Conservation (phyloP, 2,113 vertebrate species). For the Galbula dea region DNA sequence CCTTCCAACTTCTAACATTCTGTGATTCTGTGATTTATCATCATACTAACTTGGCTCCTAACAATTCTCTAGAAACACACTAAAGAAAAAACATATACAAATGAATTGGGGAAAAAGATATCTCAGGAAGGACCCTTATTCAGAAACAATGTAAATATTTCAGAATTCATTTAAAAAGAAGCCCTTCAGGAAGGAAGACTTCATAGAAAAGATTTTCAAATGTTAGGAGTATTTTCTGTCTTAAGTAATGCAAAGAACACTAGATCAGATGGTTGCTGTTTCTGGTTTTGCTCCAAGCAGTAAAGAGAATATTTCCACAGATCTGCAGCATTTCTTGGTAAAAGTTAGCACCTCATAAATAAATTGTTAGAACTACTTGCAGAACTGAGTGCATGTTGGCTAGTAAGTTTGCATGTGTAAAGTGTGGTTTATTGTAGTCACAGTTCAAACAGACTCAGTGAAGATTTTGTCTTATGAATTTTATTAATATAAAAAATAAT, state of each 20-base stretch:
- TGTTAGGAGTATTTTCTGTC: not conserved
- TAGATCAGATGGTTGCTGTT: not conserved
- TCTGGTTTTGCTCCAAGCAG: not conserved
- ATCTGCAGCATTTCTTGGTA: not conserved
- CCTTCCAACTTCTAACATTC: no score
- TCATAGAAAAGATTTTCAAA: not conserved
- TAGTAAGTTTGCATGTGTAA: not conserved
- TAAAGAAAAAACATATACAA: not conserved
- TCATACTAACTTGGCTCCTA: not conserved
- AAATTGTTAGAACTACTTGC: not conserved
- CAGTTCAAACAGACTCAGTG: not conserved
- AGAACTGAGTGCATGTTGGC: not conserved
- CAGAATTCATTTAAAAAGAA: not conserved
- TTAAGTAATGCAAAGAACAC: not conserved
- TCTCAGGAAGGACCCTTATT: not conserved
- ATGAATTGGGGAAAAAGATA: not conserved
- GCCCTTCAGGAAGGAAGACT: not conserved
- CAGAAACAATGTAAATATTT: not conserved
- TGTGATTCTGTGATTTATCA: no score
- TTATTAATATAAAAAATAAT: not conserved
- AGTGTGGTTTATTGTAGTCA: not conserved
- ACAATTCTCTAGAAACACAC: not conserved
- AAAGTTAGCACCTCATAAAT: conserved; percentile 2
- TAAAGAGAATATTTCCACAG: not conserved
- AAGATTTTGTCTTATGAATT: not conserved